A percentile compares a stretch with the other conserved stretches of the same genome.
phyloP scores from a whole-genome alignment of 1,140 invertebrate species.

The Zaprionus kolodkinae region DNA sequence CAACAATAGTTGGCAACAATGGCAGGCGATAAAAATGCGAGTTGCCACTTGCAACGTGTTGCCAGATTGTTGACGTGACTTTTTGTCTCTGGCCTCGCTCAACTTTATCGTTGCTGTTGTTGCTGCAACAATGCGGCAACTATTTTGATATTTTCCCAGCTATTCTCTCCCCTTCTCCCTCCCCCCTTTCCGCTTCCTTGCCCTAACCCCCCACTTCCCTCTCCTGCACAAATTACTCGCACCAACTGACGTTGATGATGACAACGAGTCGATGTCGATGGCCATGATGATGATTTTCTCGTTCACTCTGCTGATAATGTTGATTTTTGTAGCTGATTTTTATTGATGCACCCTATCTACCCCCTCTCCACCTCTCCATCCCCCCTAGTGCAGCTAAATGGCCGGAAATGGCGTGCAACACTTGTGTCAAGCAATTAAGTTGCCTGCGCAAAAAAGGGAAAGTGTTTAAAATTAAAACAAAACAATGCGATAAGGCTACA shows the following conservation, averaged over 20 bases:
- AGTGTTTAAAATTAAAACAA: not conserved
- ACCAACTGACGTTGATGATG: conserved; percentile 47
- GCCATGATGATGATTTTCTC: conserved; percentile 25
- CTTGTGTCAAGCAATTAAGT: conserved; percentile 65
- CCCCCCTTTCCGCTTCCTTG: conserved; percentile 1
- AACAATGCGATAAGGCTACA: too few species aligned
- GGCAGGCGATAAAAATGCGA: conserved; percentile 66
- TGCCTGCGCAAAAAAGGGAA: not conserved
- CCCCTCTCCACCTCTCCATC: too few species aligned
- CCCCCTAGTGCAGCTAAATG: not conserved
- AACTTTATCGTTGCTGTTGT: conserved; percentile 12
- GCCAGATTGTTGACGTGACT: conserved; percentile 74
- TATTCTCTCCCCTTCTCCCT: conserved; percentile 7
- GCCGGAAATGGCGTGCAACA: conserved; percentile 42
- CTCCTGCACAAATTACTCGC: conserved; percentile 55
- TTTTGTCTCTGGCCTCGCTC: conserved; percentile 37
- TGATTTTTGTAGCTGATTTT: conserved; percentile 37
- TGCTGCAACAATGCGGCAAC: conserved; percentile 53
- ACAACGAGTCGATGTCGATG: conserved; percentile 31
- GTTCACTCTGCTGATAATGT: not conserved
- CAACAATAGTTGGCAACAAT: conserved; percentile 27
- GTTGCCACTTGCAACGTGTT: conserved; percentile 78
- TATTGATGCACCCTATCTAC: not conserved
- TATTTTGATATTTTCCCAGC: conserved; percentile 65
- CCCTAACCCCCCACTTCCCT: too few species aligned